Base-by-base conservation (phyloP, 2,888 invertebrate genomes). In the Chaetoderma sp. region DNA sequence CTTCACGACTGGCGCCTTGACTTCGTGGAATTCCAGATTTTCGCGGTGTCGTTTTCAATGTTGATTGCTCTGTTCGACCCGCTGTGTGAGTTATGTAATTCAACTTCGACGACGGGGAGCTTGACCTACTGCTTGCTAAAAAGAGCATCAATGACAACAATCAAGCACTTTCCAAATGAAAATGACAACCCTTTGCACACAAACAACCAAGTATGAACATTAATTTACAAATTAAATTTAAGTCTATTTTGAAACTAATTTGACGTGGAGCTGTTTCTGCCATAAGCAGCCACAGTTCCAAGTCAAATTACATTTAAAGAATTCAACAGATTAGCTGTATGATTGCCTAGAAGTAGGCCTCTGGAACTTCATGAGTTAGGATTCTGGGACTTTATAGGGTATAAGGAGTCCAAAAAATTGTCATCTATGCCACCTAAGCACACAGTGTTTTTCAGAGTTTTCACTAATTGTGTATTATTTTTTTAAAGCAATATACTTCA, bases 81-180 rank as follows among this genome's bases (percentile, higher is more conserved):
- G 75, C 67, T 36, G 76, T 77, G 77, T 91, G 91, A 25, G 91
- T 92, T 63, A 91, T 89, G 81, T 93, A 93, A 63, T 91, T 91
- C 72, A 93, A 87, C 69, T 95, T 91, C 0, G 96, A 94, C 63
- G 95, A 94, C 0, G 98, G 97, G 0, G 97, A 97, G 58, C 94
- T 94, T 4, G 96, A 96, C 44, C 98, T 90, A 76, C 96, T 96
- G 54, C 94, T 94, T 6, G 98, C 95, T 95, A 88, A 30, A 86
- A 82, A 57, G 6, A 47, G 25, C 30, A 33, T n/a, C 55, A 55
- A 30, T 23, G 33, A n/a, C n/a, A n/a, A n/a, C n/a, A n/a, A n/a
- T n/a, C n/a, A n/a, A n/a, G n/a, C n/a, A n/a, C n/a, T n/a, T n/a
- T n/a, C n/a, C n/a, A n/a, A n/a, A n/a, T n/a, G 27, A 32, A 55